These are phyloP conservation scores for Isaurus tuberculatus DNA, from an alignment of 92 coral and sea anemone species.

Conservation along the genomic window DNA sequence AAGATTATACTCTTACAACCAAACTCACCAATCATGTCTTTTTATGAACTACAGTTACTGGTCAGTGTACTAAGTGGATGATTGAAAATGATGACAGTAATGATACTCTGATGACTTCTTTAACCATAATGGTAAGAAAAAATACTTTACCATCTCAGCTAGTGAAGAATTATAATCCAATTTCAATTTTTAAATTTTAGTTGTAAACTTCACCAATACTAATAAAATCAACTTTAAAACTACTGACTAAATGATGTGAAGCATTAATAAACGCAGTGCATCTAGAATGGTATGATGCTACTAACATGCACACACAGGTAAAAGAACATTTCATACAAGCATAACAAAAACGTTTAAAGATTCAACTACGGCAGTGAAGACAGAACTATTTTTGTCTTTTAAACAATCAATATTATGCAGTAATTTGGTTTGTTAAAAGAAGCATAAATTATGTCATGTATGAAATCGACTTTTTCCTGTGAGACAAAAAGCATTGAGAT, in stretches of 20 bases:
- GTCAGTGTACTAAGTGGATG: too few species aligned
- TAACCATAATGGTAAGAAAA: too few species aligned
- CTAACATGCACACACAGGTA: slow-evolving; percentile 22
- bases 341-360: neutral
- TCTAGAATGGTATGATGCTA: slow-evolving; percentile 40
- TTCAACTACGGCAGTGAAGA: neutral
- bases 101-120: too few species aligned
- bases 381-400: neutral
- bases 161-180: neutral
- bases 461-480: slow-evolving; percentile 27
- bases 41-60: too few species aligned
- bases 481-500: slow-evolving; percentile 36
- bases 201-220: too few species aligned
- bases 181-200: neutral
- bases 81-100: too few species aligned
- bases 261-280: slow-evolving; percentile 46
- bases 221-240: neutral
- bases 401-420: neutral
- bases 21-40: too few species aligned
- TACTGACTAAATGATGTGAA: slow-evolving; percentile 1
- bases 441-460: slow-evolving; percentile 4
- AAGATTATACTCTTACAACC: too few species aligned
- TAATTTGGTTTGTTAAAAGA: neutral
- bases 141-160: too few species aligned
- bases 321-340: slow-evolving; percentile 43